phyloP scores from a whole-genome alignment of 2,797 vertebrate species.

The Periophthalmus magnuspinnatus region DNA sequence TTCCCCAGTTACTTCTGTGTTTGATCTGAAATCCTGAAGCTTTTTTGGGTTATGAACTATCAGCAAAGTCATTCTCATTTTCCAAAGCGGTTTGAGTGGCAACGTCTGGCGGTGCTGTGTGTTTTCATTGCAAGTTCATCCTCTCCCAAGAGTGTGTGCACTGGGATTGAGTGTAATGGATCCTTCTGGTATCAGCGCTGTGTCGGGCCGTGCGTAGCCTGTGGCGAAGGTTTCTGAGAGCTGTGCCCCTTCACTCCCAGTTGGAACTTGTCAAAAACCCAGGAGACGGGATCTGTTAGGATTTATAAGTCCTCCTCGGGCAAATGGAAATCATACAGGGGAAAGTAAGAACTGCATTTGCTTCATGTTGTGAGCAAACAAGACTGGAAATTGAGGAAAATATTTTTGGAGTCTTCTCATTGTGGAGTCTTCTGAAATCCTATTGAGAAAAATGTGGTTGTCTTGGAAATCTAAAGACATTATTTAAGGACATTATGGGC shows the following conservation, averaged over 20 bases:
- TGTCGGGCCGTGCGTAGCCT: slow-evolving; percentile 59
- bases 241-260: slow-evolving; percentile 62
- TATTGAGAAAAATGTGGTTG: slow-evolving; percentile 2
- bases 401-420: slow-evolving; percentile 23
- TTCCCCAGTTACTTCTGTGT: slow-evolving; percentile 14
- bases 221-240: slow-evolving; percentile 68
- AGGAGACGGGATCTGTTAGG: slow-evolving; percentile 69
- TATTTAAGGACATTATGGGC: too few relatives aligned
- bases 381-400: slow-evolving; percentile 38
- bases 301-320: slow-evolving; percentile 66
- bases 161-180: slow-evolving; percentile 68
- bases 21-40: slow-evolving; percentile 15
- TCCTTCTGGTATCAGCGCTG: slow-evolving; percentile 66
- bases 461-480: slow-evolving; percentile 53
- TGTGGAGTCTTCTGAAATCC: slow-evolving; percentile 6
- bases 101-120: slow-evolving; percentile 56
- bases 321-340: slow-evolving; percentile 64
- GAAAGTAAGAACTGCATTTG: slow-evolving; percentile 55
- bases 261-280: slow-evolving; percentile 70
- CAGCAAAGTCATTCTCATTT: slow-evolving; percentile 41
- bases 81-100: slow-evolving; percentile 56
- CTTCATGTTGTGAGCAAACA: slow-evolving; percentile 39
- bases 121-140: slow-evolving; percentile 68
- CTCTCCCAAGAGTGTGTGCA: slow-evolving; percentile 66
- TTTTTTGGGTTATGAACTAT: slow-evolving; percentile 30